These are phyloP conservation scores for Muscicapa adusta DNA, from an alignment of 2,113 vertebrate genomes.

Conservation along the genomic window DNA sequence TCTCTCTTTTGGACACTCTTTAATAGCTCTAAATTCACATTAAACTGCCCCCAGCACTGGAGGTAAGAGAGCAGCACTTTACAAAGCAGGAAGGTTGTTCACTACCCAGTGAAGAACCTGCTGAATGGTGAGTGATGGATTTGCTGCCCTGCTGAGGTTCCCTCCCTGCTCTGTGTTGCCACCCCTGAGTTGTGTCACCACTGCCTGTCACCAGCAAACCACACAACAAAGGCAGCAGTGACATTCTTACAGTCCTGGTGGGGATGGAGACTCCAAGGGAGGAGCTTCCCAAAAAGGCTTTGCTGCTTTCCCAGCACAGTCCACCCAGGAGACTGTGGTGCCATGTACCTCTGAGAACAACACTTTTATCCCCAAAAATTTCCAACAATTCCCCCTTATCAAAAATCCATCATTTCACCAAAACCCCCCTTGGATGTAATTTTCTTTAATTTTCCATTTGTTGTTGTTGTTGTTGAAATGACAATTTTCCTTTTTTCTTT, in stretches of 20 bases:
- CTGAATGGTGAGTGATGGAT: neutral
- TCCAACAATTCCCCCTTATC: neutral
- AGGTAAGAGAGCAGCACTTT: neutral
- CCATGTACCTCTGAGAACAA: neutral
- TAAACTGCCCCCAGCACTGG: neutral
- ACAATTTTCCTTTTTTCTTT: neutral
- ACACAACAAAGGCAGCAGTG: neutral
- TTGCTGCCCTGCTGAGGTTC: neutral
- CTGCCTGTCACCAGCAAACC: neutral
- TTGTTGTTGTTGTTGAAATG: neutral
- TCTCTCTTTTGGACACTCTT: neutral
- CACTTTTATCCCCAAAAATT: neutral
- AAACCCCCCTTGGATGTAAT: neutral
- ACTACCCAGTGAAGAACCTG: neutral
- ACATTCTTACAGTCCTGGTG: neutral
- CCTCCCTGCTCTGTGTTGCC: neutral
- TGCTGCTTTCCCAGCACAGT: neutral
- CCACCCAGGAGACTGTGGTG: rapidly evolving
- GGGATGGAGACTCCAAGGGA: neutral
- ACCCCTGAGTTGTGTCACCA: neutral
- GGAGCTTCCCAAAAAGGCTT: neutral
- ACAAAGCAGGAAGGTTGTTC: neutral
- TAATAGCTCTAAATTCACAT: rapidly evolving
- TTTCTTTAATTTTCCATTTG: neutral
- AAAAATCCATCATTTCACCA: neutral